A percentile compares a stretch with the other conserved stretches of the same genome.
Conservation (phyloP, 2,113 vertebrate genomes). For the Reinhardtius hippoglossoides region DNA sequence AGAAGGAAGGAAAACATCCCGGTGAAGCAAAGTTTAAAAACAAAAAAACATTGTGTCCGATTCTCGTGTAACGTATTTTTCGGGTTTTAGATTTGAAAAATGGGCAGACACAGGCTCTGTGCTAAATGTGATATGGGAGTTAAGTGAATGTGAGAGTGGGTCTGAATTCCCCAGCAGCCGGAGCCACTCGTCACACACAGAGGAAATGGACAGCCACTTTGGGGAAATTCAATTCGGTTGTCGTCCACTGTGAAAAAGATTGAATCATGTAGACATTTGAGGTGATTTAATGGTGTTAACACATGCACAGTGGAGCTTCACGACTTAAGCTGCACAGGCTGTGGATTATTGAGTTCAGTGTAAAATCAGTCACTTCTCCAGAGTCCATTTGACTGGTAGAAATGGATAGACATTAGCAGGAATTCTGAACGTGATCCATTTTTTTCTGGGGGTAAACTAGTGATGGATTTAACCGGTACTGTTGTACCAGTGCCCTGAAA, state of each 20-base stretch:
- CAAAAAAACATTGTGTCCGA: slow-evolving; percentile 1
- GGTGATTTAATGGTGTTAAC: slow-evolving; percentile 84
- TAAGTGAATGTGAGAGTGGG: slow-evolving; percentile 69
- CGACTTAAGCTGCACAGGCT: slow-evolving; percentile 67
- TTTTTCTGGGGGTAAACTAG: slow-evolving; percentile 45
- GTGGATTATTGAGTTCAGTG: slow-evolving; percentile 77
- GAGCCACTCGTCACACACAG: slow-evolving; percentile 77
- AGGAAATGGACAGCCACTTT: slow-evolving; percentile 85
- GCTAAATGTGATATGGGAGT: slow-evolving; percentile 67
- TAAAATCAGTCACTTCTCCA: slow-evolving; percentile 80
- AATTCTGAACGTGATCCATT: slow-evolving; percentile 74
- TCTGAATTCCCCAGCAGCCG: slow-evolving; percentile 68
- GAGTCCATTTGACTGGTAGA: slow-evolving; percentile 79
- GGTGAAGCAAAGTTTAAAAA: not conserved
- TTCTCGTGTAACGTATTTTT: slow-evolving; percentile 27
- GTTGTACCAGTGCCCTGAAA: slow-evolving; percentile 37
- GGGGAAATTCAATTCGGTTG: slow-evolving; percentile 82
- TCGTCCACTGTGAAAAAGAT: slow-evolving; percentile 79
- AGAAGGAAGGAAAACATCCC: not conserved
- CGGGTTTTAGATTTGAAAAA: slow-evolving; percentile 40
- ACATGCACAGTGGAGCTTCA: slow-evolving; percentile 71
- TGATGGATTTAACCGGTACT: slow-evolving; percentile 61
- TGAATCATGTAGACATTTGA: slow-evolving; percentile 83
- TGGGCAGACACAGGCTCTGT: slow-evolving; percentile 39
- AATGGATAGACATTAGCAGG: slow-evolving; percentile 77